Evolutionary conservation across 2,888 invertebrate genomes (phyloP), one percentile per base, ranked within the genome.

Genomic region (Monoplex corrugatus): DNA sequence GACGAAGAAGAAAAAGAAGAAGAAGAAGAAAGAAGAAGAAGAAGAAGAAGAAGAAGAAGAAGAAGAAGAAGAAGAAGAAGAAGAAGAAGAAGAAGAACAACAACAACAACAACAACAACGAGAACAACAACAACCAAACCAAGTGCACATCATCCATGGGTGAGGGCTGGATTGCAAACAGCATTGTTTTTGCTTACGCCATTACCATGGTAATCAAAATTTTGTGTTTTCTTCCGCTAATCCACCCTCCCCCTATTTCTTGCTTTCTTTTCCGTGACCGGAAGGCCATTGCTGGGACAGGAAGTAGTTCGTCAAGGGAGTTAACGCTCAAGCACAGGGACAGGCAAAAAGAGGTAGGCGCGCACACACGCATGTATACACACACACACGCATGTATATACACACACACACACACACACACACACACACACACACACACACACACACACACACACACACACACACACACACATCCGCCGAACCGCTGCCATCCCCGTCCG

Each of bases 361-460:
- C 63, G n/a, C 63, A 68, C 63, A 68, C 63, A 68, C 63, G n/a
- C 63, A 68, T n/a, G n/a, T n/a, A 68, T n/a, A 68, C 63, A 68
- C 63, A 68, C 63, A 28, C 28, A 63, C 23, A 23, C 63, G 28
- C 63, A 63, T n/a, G n/a, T 23, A 23, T n/a, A 63, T 6, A 63
- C 63, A 63, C 63, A 5, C 63, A 63, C 63, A 5, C 8, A 63
- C 63, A 63, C 63, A 63, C 63, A 63, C 63, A 63, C 63, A 63
- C 28, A 63, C 35, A 35, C 78, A 78, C 35, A 35, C 78, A 35
- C 63, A 23, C 28, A 63, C 63, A 63, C 63, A 23, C 63, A 63
- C 28, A 23, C 63, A 63, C 63, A 63, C 63, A 63, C 63, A 63
- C 63, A 63, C 63, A 63, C 63, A 63, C 63, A 63, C 63, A 63